phyloP scores from a whole-genome alignment of 2,113 vertebrate species.

The Mungos mungo region DNA sequence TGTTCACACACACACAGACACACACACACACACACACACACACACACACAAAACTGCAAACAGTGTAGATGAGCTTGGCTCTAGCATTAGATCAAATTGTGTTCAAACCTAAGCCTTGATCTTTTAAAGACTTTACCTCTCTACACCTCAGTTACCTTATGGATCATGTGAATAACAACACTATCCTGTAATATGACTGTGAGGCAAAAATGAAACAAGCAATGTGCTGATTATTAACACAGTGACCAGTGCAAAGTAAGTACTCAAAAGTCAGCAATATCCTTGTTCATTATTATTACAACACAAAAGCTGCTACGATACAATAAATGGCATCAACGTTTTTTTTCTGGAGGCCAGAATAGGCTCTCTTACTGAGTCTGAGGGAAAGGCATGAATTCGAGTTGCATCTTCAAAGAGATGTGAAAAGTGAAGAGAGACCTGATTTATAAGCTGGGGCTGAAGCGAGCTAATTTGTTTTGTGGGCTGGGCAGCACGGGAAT shows the following conservation, averaged over 20 bases:
- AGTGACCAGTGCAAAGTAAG: neutral
- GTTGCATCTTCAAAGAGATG: neutral
- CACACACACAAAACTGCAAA: neutral
- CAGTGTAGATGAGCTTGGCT: neutral
- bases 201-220: conserved; percentile 35
- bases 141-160: neutral
- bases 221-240: neutral
- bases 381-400: neutral
- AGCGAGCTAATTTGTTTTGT: neutral
- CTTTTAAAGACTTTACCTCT: neutral
- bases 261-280: neutral
- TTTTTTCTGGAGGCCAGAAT: neutral
- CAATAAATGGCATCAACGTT: neutral
- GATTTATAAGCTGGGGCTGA: neutral
- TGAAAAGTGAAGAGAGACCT: neutral
- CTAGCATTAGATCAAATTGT: neutral
- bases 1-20: neutral
- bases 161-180: neutral
- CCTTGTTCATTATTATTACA: neutral
- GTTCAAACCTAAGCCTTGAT: neutral
- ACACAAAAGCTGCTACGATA: neutral
- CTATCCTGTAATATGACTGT: neutral
- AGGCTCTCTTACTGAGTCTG: neutral
- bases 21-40: too few relatives aligned
- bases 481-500: neutral